phyloP scores from a whole-genome alignment of 2,888 invertebrate genomes.

The Luffia ferchaultella region DNA sequence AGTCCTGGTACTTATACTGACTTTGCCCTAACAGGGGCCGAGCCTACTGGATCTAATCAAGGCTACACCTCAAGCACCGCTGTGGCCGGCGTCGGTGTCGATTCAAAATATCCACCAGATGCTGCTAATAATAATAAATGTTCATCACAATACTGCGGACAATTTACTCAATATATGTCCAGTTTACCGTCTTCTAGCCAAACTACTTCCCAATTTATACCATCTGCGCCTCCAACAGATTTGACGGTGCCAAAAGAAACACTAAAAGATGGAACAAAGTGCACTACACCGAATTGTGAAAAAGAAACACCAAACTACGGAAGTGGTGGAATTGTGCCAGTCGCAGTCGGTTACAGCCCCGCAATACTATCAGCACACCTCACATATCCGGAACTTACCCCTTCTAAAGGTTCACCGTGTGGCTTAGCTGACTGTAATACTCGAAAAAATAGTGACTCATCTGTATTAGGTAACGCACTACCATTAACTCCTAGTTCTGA shows the following conservation, averaged over 20 bases:
- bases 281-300: background rate
- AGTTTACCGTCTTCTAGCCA: background rate
- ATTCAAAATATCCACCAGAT: background rate
- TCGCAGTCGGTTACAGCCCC: background rate
- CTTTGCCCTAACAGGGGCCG: too few species aligned
- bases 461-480: background rate
- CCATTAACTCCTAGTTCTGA: background rate
- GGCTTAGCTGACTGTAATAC: background rate
- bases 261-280: background rate
- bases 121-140: constrained; percentile 13
- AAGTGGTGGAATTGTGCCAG: background rate
- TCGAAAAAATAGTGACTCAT: background rate
- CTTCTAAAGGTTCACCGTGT: background rate
- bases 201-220: background rate
- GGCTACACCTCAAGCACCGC: constrained; percentile 19
- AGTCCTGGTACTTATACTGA: too few species aligned
- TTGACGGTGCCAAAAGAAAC: constrained; percentile 32
- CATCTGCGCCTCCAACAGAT: constrained; percentile 26
- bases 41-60: constrained; percentile 14
- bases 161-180: background rate
- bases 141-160: constrained; percentile 3
- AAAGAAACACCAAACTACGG: background rate
- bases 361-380: background rate
- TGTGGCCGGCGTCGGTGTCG: constrained; percentile 11
- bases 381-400: background rate